Evolutionary conservation across 37 sponge, comb jelly and placozoan genomes (phyloP).

Genomic region (Chondrilla cf. caribensis): DNA sequence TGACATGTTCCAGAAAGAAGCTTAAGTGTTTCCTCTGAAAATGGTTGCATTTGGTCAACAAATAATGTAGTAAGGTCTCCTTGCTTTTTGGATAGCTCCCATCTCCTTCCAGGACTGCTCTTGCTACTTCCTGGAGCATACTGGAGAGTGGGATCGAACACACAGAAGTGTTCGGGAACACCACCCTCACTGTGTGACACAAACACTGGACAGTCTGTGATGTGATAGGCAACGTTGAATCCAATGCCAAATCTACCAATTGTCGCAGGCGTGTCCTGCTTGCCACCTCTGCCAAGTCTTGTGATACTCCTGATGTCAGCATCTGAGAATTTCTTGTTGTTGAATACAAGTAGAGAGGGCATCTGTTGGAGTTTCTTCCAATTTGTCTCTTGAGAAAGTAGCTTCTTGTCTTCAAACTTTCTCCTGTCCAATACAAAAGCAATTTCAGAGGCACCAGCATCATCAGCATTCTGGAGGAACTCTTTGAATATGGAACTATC

Average conservation of each 20-base stretch:
- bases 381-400: slow-evolving; percentile 22
- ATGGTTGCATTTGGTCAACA: slow-evolving; percentile 55
- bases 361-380: slow-evolving; percentile 56
- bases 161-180: slow-evolving; percentile 58
- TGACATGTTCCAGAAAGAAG: background rate
- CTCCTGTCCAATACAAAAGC: slow-evolving; percentile 61
- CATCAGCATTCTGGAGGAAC: slow-evolving; percentile 84
- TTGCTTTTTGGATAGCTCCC: background rate
- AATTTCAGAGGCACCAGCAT: slow-evolving; percentile 76
- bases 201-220: slow-evolving; percentile 85
- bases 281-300: slow-evolving; percentile 76
- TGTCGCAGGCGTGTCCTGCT: slow-evolving; percentile 39
- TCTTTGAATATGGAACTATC: slow-evolving; percentile 73
- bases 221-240: slow-evolving; percentile 83
- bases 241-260: slow-evolving; percentile 89
- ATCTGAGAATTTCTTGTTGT: slow-evolving; percentile 68
- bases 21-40: slow-evolving; percentile 12
- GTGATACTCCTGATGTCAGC: slow-evolving; percentile 67
- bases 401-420: slow-evolving; percentile 18
- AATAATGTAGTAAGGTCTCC: slow-evolving; percentile 7
- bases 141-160: slow-evolving; percentile 57
- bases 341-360: slow-evolving; percentile 67
- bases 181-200: slow-evolving; percentile 43
- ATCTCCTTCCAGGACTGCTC: background rate
- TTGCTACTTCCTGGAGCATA: slow-evolving; percentile 25